Evolutionary conservation across 1,140 invertebrate genomes (phyloP).

Genomic region (Gonioctena quinquepunctata): DNA sequence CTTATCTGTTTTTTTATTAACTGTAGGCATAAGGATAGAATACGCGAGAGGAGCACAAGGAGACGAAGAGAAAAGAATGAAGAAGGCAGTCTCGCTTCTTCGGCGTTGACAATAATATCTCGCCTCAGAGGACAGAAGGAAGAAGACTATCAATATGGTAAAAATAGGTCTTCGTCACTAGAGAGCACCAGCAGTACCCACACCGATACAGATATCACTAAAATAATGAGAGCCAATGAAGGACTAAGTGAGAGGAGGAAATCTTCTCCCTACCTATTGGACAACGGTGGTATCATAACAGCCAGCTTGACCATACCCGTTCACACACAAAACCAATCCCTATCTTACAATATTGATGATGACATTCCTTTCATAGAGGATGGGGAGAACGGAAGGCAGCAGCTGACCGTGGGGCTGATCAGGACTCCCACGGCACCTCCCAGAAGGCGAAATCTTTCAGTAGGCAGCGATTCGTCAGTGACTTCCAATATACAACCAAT

Average conservation of each 20-base stretch:
- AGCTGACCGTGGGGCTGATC: constrained; percentile 47
- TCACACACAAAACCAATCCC: constrained; percentile 56
- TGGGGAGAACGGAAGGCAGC: constrained; percentile 43
- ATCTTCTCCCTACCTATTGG: constrained; percentile 58
- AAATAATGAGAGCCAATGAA: constrained; percentile 40
- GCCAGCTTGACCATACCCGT: constrained; percentile 78
- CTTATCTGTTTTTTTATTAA: constrained; percentile 18
- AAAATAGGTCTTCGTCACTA: constrained; percentile 48
- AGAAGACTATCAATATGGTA: constrained; percentile 38
- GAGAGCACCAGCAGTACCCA: constrained; percentile 51
- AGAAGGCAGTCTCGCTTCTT: constrained; percentile 56
- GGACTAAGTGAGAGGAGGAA: constrained; percentile 57
- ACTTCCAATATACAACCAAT: constrained; percentile 55
- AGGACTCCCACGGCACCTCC: constrained; percentile 38
- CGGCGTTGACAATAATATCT: constrained; percentile 60
- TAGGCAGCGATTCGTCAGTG: constrained; percentile 58
- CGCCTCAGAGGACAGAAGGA: constrained; percentile 50
- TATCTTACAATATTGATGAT: constrained; percentile 57
- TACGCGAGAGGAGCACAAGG: constrained; percentile 51
- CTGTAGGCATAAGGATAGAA: constrained; percentile 53
- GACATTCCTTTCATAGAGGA: constrained; percentile 78
- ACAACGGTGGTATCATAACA: constrained; percentile 71
- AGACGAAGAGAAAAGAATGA: constrained; percentile 57
- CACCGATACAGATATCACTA: constrained; percentile 61
- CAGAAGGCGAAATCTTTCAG: constrained; percentile 53